phyloP scores from a whole-genome alignment of 2,888 invertebrate genomes.

The Acrocyrtus sp. region DNA sequence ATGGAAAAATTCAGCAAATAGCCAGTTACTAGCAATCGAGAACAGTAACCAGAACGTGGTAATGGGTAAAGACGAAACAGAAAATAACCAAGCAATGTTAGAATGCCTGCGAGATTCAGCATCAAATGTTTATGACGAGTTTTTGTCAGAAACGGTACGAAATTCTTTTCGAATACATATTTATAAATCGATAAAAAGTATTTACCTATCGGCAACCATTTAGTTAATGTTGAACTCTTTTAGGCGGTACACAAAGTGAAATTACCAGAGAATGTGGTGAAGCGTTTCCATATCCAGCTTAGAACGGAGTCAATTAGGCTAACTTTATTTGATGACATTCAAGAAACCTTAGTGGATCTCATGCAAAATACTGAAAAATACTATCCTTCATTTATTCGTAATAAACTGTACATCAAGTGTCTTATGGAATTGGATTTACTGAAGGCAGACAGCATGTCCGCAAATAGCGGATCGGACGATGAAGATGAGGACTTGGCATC shows the following conservation, averaged over 20 bases:
- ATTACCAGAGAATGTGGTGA: constrained; percentile 73
- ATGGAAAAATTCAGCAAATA: constrained; percentile 77
- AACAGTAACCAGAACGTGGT: constrained; percentile 36
- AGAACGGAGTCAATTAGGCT: constrained; percentile 75
- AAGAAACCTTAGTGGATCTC: constrained; percentile 76
- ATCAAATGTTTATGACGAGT: constrained; percentile 78
- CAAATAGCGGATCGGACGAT: constrained; percentile 63
- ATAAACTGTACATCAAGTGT: constrained; percentile 75
- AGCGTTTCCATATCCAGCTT: constrained; percentile 73
- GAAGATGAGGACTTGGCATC: constrained; percentile 72
- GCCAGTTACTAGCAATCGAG: constrained; percentile 73
- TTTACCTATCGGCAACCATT: background rate
- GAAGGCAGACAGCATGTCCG: constrained; percentile 67
- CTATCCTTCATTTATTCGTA: constrained; percentile 75
- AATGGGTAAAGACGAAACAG: constrained; percentile 49
- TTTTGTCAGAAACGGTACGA: constrained; percentile 75
- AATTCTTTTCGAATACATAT: constrained; percentile 7
- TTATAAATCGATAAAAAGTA: too few relatives aligned
- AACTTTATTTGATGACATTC: constrained; percentile 86
- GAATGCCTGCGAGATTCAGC: constrained; percentile 72
- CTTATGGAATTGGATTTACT: constrained; percentile 78
- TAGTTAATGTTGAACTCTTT: background rate
- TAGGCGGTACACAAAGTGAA: constrained; percentile 73
- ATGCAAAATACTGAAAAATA: constrained; percentile 72
- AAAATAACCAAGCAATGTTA: constrained; percentile 63